Base-by-base conservation (phyloP, 2,888 invertebrate species). In the Anaspis maculata region DNA sequence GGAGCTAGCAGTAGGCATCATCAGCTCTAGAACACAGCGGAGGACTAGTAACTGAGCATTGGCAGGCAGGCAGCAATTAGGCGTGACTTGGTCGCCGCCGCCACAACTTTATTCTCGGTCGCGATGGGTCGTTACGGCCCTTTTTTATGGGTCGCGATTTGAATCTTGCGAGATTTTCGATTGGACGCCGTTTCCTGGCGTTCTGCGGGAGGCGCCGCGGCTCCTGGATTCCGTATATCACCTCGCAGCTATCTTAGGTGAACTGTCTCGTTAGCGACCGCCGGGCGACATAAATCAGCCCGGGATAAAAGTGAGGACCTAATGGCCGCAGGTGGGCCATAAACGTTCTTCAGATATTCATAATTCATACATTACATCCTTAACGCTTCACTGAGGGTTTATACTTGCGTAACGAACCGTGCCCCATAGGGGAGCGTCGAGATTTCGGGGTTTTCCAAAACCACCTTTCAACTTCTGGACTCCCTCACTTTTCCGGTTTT, bases 291-390 rank as follows among this genome's bases (percentile, higher is more conserved):
- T 60, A 60, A 60, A 60, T 60, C 59, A 58, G 42, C 43, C 34
- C 33, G 55, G n/a, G 55, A 56, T 56, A 57, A 56, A 53, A 56
- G 51, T 54, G 53, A 52, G 48, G 51, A 51, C 53, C 51, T 54
- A 54, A 58, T 55, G 58, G 59, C 52, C 58, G 57, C 59, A 61
- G 59, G 59, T 59, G 59, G 57, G 57, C 53, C 44, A 57, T 59
- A 56, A 57, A 57, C 48, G 55, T 47, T 48, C 48, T 48, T 45
- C 46, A 43, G 48, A 49, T 52, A 51, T 54, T 51, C 52, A 54
- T 53, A 54, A 59, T 57, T 59, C 54, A 57, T 48, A 49, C 44
- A 49, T 52, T 56, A 55, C 48, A 51, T 49, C 49, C 47, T 45
- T 46, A 36, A 37, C 40, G 40, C 36, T 37, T 40, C 40, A 30